A percentile compares a stretch with the other conserved stretches of the same genome.
phyloP scores from a whole-genome alignment of 2,797 vertebrate species.

The Morus bassanus region DNA sequence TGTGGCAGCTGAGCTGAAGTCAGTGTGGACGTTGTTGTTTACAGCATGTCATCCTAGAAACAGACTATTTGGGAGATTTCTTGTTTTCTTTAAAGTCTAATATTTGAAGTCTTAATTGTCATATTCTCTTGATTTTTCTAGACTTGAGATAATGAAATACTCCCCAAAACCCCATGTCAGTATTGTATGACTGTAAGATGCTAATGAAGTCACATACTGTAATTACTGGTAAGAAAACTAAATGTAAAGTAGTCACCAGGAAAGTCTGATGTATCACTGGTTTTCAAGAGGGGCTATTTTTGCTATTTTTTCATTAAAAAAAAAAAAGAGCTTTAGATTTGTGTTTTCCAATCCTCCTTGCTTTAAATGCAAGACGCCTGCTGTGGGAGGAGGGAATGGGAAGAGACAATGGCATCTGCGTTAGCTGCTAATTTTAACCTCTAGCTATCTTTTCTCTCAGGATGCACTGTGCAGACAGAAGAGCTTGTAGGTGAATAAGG shows the following conservation, averaged over 20 bases:
- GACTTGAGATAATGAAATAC: not conserved
- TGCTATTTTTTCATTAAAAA: no score
- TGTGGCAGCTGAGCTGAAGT: constrained; percentile 44
- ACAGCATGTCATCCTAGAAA: not conserved
- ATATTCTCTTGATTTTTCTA: not conserved
- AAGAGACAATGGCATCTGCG: constrained; percentile 35
- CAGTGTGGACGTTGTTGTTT: constrained; percentile 28
- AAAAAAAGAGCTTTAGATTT: no score
- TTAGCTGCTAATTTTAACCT: constrained; percentile 65
- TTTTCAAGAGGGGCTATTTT: not conserved
- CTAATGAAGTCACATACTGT: not conserved
- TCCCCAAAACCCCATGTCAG: no score
- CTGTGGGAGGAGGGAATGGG: constrained; percentile 47
- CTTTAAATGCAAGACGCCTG: not conserved
- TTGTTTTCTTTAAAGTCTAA: not conserved
- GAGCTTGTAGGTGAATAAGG: not conserved
- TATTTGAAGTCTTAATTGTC: not conserved
- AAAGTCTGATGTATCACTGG: not conserved
- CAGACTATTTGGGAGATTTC: not conserved
- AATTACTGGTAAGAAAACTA: not conserved
- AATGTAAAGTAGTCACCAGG: not conserved
- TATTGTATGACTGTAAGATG: not conserved
- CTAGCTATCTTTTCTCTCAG: constrained; percentile 24
- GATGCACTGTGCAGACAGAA: not conserved
- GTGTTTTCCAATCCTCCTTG: not conserved